phyloP scores from a whole-genome alignment of 1,140 invertebrate species.

The Hetaerina americana region DNA sequence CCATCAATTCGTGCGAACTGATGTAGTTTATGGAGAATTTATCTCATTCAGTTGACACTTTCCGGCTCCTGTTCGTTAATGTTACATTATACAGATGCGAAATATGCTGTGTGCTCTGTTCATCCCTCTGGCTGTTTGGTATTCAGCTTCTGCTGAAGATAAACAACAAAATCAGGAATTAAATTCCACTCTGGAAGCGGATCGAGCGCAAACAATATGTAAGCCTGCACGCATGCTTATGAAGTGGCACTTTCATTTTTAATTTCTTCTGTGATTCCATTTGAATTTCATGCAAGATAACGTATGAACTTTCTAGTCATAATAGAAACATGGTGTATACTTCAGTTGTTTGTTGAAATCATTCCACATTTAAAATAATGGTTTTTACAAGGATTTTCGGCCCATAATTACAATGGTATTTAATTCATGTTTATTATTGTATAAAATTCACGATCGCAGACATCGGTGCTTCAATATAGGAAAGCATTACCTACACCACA shows the following conservation, averaged over 20 bases:
- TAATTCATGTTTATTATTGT: background rate
- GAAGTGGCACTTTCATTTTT: too few relatives aligned
- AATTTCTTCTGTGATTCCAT: too few relatives aligned
- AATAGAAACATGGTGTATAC: too few relatives aligned
- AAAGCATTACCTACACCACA: background rate
- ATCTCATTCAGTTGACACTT: too few relatives aligned
- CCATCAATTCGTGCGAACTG: too few relatives aligned
- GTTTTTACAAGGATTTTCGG: background rate
- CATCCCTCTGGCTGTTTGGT: background rate
- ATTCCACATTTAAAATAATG: background rate
- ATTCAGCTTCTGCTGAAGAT: background rate
- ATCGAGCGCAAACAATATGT: background rate
- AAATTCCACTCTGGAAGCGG: background rate
- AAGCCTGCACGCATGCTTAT: too few relatives aligned
- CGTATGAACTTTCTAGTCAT: too few relatives aligned
- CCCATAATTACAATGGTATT: background rate
- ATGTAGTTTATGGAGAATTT: too few relatives aligned
- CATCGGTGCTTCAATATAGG: background rate
- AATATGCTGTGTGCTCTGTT: background rate
- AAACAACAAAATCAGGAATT: background rate
- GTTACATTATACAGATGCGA: background rate
- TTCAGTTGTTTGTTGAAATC: too few relatives aligned
- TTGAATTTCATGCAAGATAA: too few relatives aligned
- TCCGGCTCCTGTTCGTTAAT: too few relatives aligned
- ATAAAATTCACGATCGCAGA: background rate